Conservation (phyloP, 2,113 vertebrate species). For the Terrapene triunguis region DNA sequence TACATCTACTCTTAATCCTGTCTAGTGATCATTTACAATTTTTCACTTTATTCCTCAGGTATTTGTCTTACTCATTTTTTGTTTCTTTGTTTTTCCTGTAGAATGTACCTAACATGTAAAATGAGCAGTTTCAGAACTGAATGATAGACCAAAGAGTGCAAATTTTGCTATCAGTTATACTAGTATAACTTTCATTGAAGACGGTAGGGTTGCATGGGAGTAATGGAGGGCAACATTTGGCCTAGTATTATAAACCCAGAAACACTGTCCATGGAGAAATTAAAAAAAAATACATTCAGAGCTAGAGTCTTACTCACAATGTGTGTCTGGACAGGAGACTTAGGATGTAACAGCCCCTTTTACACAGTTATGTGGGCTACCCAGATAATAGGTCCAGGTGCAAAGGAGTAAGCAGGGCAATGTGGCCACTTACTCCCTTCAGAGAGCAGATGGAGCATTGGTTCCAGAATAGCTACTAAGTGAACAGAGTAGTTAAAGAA, state of each 20-base stretch:
- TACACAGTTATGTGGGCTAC: background rate
- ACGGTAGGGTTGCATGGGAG: background rate
- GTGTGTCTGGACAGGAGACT: background rate
- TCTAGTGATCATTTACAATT: fast-evolving
- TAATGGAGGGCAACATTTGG: too few species aligned
- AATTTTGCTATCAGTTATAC: background rate
- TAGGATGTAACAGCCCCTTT: background rate
- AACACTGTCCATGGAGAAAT: background rate
- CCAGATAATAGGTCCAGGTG: background rate
- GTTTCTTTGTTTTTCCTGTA: background rate
- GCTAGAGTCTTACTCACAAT: background rate
- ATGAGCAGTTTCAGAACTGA: background rate
- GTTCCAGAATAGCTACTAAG: background rate
- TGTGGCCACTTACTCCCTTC: background rate
- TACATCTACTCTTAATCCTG: background rate
- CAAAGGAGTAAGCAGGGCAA: background rate
- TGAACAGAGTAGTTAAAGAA: background rate
- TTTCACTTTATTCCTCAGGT: background rate
- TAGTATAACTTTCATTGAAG: background rate
- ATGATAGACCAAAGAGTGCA: background rate
- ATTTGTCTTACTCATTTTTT: background rate
- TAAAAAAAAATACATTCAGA: background rate
- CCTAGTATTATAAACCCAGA: background rate
- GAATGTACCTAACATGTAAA: background rate
- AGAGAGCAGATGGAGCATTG: fast-evolving